Conservation (phyloP, 2,888 invertebrate genomes). For the Arge pagana region DNA sequence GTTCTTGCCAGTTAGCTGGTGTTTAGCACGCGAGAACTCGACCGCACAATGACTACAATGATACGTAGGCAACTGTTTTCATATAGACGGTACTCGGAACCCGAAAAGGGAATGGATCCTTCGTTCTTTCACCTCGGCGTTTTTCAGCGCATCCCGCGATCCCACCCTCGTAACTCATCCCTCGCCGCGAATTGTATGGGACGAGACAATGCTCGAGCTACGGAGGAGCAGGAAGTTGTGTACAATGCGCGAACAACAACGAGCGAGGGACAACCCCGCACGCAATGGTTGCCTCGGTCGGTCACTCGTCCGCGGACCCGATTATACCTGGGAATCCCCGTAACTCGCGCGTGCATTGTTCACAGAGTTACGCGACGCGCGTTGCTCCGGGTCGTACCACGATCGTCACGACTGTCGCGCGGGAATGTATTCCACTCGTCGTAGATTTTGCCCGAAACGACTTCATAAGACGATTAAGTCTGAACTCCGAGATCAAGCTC, state of each 20-base stretch:
- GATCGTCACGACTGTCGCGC: not conserved
- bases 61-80: not conserved
- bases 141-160: conserved; percentile 10
- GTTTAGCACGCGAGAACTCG: too few relatives aligned
- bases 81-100: not conserved
- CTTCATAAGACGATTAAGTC: too few relatives aligned
- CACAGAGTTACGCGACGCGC: conserved; percentile 2
- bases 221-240: conserved; percentile 19
- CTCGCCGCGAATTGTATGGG: conserved; percentile 11
- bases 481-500: too few relatives aligned
- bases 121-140: conserved; percentile 8
- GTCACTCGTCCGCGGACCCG: not conserved
- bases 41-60: too few relatives aligned
- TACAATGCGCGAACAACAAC: conserved; percentile 22
- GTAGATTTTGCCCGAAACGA: too few relatives aligned
- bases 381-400: not conserved
- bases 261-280: conserved; percentile 15
- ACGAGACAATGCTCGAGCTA: conserved; percentile 20
- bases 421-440: not conserved
- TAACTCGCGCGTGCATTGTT: conserved; percentile 5
- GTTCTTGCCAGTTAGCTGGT: too few relatives aligned
- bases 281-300: conserved; percentile 2
- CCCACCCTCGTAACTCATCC: conserved; percentile 1
- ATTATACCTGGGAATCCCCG: conserved; percentile 15
- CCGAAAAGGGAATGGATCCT: not conserved